Evolutionary conservation across 2,797 vertebrate species (phyloP).

Genomic region (Anguilla anguilla): DNA sequence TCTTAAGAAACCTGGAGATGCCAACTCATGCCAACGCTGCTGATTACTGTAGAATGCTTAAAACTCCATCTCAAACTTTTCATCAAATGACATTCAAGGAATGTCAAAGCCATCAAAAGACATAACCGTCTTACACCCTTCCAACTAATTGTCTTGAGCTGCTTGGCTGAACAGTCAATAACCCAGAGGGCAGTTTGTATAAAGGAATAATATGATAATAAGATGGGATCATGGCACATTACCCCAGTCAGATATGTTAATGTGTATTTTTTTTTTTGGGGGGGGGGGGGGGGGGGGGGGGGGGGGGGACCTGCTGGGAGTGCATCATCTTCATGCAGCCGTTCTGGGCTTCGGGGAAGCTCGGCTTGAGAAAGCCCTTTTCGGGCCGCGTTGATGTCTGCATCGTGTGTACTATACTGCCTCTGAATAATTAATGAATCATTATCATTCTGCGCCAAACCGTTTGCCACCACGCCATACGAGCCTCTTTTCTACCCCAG

Average conservation of each 20-base stretch:
- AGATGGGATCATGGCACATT: slow-evolving; percentile 28
- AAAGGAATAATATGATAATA: slow-evolving; percentile 28
- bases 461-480: neutral
- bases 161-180: slow-evolving; percentile 11
- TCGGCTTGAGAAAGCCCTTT: slow-evolving; percentile 19
- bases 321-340: neutral
- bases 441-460: slow-evolving; percentile 30
- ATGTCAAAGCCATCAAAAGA: neutral
- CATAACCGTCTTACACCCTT: slow-evolving; percentile 15
- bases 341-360: neutral
- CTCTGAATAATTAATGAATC: slow-evolving; percentile 33
- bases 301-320: neutral
- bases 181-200: neutral
- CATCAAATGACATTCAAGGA: neutral
- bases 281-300: neutral
- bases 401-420: slow-evolving; percentile 4
- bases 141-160: slow-evolving; percentile 24
- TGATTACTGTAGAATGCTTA: neutral
- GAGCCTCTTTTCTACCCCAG: slow-evolving; percentile 8
- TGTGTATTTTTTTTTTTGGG: slow-evolving; percentile 14
- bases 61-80: neutral
- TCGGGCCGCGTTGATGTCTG: slow-evolving; percentile 8
- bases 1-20: neutral
- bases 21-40: neutral
- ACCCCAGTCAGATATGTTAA: slow-evolving; percentile 4